phyloP scores from a whole-genome alignment of 2,888 invertebrate genomes.

The Caenorhabditis auriculariae region DNA sequence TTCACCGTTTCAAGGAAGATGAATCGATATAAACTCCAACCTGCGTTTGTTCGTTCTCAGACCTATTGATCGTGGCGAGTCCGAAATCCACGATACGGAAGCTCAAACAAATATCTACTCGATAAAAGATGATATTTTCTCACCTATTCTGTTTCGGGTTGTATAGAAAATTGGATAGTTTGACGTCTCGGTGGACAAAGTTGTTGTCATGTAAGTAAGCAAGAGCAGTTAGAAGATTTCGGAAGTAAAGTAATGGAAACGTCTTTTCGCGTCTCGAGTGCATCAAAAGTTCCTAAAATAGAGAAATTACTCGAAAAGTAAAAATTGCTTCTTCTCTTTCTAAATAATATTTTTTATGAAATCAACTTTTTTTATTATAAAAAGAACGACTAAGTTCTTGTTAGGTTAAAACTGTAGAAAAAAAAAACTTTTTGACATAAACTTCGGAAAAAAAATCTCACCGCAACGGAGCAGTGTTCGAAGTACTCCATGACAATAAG shows the following conservation, averaged over 20 bases:
- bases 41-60: conserved; percentile 11
- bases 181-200: conserved; percentile 27
- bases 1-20: too few species aligned
- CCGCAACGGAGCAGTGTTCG: conserved; percentile 12
- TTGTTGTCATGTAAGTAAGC: conserved; percentile 20
- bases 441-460: too few species aligned
- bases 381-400: too few species aligned
- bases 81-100: conserved; percentile 30
- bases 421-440: too few species aligned
- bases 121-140: neutral
- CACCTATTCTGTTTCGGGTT: conserved; percentile 9
- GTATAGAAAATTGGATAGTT: conserved; percentile 26
- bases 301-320: too few species aligned
- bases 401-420: too few species aligned
- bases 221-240: conserved; percentile 16
- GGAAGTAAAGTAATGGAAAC: conserved; percentile 15
- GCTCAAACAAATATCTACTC: neutral
- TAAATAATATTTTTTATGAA: too few species aligned
- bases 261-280: conserved; percentile 5
- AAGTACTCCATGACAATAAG: conserved; percentile 23
- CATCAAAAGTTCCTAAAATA: conserved; percentile 7
- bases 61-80: conserved; percentile 15
- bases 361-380: too few species aligned
- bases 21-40: too few species aligned
- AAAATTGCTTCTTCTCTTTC: too few species aligned